Conservation (phyloP, 2,113 vertebrate genomes). For the Alethe castanea region DNA sequence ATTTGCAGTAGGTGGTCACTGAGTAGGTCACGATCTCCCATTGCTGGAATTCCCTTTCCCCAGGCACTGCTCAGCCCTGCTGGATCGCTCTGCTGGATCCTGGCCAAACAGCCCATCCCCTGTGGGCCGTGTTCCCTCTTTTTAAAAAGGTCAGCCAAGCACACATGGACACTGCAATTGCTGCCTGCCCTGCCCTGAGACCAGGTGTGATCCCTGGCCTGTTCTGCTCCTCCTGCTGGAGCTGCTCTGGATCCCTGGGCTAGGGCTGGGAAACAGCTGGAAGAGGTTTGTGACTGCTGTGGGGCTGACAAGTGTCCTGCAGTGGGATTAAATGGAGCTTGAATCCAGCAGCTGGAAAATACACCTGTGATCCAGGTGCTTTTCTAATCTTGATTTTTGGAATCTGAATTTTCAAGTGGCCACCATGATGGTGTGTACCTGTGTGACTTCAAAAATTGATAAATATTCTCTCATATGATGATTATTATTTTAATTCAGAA, state of each 20-base stretch:
- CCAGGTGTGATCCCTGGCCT: accelerated
- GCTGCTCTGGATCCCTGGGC: too few relatives aligned
- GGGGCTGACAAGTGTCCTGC: not conserved
- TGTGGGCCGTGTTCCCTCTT: not conserved
- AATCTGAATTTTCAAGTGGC: not conserved
- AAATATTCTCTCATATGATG: not conserved
- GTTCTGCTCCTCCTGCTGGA: not conserved
- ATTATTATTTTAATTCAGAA: not conserved
- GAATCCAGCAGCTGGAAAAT: not conserved
- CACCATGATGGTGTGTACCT: accelerated
- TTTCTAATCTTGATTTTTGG: not conserved
- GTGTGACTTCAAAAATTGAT: not conserved
- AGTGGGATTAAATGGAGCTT: accelerated
- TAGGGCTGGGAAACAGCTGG: not conserved
- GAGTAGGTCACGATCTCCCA: not conserved
- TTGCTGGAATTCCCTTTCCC: not conserved
- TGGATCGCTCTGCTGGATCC: not conserved
- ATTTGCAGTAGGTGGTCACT: not conserved
- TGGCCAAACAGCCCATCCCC: not conserved
- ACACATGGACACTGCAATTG: too few relatives aligned
- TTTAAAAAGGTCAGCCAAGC: not conserved
- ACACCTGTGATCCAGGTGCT: too few relatives aligned
- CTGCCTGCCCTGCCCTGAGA: not conserved
- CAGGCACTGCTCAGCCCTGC: not conserved
- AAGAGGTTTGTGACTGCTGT: not conserved